These are phyloP conservation scores for Zingel zingel DNA, from an alignment of 2,113 vertebrate genomes.

Conservation along the genomic window DNA sequence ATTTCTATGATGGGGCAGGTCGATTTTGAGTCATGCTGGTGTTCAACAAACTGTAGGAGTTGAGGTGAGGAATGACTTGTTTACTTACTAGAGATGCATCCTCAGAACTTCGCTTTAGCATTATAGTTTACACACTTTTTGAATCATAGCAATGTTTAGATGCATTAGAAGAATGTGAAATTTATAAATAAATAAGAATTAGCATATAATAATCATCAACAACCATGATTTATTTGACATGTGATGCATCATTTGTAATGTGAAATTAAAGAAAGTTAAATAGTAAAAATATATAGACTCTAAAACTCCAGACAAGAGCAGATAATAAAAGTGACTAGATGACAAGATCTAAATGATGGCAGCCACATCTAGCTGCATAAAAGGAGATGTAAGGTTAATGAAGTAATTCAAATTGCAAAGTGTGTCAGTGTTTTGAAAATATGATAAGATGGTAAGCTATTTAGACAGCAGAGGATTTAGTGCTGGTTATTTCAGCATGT, in stretches of 20 bases:
- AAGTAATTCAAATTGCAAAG: slow-evolving; percentile 42
- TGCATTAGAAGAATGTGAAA: not conserved
- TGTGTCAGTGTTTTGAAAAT: not conserved
- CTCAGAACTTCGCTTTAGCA: not conserved
- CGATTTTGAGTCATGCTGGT: slow-evolving; percentile 44
- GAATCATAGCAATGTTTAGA: not conserved
- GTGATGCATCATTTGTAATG: not conserved
- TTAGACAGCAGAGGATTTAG: slow-evolving; percentile 29
- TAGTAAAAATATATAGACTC: not conserved
- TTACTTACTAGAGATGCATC: not conserved
- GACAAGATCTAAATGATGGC: slow-evolving; percentile 25
- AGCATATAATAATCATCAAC: not conserved
- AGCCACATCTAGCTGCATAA: not conserved
- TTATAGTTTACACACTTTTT: not conserved
- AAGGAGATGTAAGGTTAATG: slow-evolving; percentile 41
- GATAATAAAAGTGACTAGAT: not conserved
- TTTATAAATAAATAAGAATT: not conserved
- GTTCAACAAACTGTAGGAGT: slow-evolving; percentile 29
- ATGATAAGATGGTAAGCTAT: slow-evolving; percentile 7
- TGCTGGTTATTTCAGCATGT: slow-evolving; percentile 12
- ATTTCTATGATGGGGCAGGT: slow-evolving; percentile 39
- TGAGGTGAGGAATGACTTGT: slow-evolving; percentile 12
- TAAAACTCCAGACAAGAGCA: not conserved
- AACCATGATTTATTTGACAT: not conserved
- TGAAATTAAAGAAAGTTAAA: not conserved